These are phyloP conservation scores for Tiaroga cobitis DNA, from an alignment of 2,797 vertebrate genomes.

Conservation along the genomic window DNA sequence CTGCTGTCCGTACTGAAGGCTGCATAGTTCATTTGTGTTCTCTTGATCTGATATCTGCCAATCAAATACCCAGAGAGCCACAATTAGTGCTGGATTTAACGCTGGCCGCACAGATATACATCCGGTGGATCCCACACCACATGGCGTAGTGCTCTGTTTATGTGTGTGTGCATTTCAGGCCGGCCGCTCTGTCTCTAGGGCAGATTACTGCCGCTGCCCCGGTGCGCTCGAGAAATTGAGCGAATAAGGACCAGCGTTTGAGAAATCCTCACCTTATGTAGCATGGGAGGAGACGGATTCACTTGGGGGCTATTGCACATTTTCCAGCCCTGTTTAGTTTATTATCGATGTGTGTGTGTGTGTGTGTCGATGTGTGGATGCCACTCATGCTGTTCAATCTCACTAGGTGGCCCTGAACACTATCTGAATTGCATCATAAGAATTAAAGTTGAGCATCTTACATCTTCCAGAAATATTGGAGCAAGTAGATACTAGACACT, in stretches of 20 bases:
- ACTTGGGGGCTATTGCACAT: constrained; percentile 45
- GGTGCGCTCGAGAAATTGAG: constrained; percentile 69
- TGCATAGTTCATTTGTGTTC: not conserved
- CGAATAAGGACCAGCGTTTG: constrained; percentile 54
- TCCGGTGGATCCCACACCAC: constrained; percentile 73
- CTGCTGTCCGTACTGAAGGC: not conserved
- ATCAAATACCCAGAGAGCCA: constrained; percentile 74
- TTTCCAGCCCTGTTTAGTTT: constrained; percentile 51
- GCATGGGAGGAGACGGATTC: constrained; percentile 60
- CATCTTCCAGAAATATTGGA: constrained; percentile 33
- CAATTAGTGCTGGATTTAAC: constrained; percentile 80
- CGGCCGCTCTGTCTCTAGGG: constrained; percentile 59
- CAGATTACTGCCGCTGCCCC: constrained; percentile 72
- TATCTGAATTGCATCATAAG: constrained; percentile 29
- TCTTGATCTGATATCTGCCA: constrained; percentile 62
- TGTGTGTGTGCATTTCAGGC: constrained; percentile 39
- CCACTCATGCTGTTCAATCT: constrained; percentile 39
- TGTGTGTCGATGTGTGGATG: constrained; percentile 20
- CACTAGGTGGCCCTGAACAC: constrained; percentile 9
- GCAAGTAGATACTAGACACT: constrained; percentile 1
- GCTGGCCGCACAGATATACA: constrained; percentile 73
- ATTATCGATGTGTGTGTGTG: constrained; percentile 14
- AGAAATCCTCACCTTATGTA: constrained; percentile 58
- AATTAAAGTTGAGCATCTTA: constrained; percentile 27
- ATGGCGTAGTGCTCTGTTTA: constrained; percentile 57